These are phyloP conservation scores for Darevskia mixta DNA, from an alignment of 2,797 vertebrate species.

Conservation along the genomic window DNA sequence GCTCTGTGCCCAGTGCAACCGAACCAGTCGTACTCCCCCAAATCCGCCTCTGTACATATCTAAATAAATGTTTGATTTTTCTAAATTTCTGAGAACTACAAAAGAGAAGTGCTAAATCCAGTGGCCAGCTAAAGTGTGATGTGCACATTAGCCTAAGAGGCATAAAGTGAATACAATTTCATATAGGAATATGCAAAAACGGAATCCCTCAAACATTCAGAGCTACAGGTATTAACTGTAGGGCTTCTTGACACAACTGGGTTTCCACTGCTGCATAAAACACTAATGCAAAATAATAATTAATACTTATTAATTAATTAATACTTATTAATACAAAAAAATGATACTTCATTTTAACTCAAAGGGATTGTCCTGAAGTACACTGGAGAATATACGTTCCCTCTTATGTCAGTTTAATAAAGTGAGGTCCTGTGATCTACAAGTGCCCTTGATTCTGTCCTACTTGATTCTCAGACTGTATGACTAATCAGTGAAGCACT, in stretches of 20 bases:
- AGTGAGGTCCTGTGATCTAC: background rate
- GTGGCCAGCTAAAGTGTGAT: background rate
- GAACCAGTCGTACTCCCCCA: too few relatives aligned
- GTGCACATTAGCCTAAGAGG: background rate
- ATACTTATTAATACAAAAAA: too few relatives aligned
- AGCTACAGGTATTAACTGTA: background rate
- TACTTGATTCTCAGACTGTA: slow-evolving; percentile 26
- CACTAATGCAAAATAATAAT: background rate
- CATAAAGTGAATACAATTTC: background rate
- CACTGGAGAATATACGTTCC: background rate
- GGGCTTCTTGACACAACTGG: background rate
- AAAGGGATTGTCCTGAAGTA: background rate
- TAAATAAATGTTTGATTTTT: background rate
- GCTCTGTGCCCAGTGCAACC: too few relatives aligned
- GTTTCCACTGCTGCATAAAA: background rate
- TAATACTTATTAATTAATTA: too few relatives aligned
- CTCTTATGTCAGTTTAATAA: slow-evolving; percentile 20
- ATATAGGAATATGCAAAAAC: background rate
- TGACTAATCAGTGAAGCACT: background rate
- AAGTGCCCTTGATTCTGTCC: background rate
- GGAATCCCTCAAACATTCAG: background rate
- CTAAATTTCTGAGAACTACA: background rate
- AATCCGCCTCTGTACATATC: too few relatives aligned
- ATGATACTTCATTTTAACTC: slow-evolving; percentile 2
- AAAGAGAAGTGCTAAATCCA: background rate